A percentile compares a stretch with the other conserved stretches of the same genome.
These are phyloP conservation scores for Smithornis capensis DNA, from an alignment of 2,113 vertebrate species.

Conservation along the genomic window DNA sequence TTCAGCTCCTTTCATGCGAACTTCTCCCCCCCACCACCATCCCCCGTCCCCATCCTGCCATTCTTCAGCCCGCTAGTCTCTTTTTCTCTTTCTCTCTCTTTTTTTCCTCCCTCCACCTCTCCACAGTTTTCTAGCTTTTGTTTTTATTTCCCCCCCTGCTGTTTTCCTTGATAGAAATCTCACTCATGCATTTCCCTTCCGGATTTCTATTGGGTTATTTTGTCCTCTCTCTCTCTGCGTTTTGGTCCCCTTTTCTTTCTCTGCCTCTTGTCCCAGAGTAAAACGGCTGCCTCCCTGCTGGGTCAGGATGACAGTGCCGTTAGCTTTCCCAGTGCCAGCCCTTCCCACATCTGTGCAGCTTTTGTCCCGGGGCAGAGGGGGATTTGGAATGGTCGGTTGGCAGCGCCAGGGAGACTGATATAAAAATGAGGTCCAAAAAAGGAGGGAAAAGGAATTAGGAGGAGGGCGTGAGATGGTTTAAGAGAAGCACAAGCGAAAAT, in stretches of 20 bases:
- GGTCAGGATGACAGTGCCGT: constrained; percentile 70
- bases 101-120: constrained; percentile 50
- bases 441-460: constrained; percentile 44
- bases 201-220: constrained; percentile 74
- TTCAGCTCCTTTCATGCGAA: constrained; percentile 71
- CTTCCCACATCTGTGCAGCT: constrained; percentile 76
- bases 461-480: constrained; percentile 50
- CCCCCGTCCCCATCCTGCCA: neutral
- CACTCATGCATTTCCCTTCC: constrained; percentile 77
- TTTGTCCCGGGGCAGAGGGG: constrained; percentile 72
- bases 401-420: constrained; percentile 75
- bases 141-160: constrained; percentile 62
- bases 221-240: constrained; percentile 61
- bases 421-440: constrained; percentile 66
- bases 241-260: constrained; percentile 66
- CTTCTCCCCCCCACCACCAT: neutral
- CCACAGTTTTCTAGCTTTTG: constrained; percentile 57
- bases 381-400: constrained; percentile 79
- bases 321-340: constrained; percentile 71
- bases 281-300: constrained; percentile 69
- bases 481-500: constrained; percentile 29
- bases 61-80: constrained; percentile 1
- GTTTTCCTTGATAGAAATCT: constrained; percentile 77
- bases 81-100: neutral
- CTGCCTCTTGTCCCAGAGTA: constrained; percentile 65